Evolutionary conservation across 2,888 invertebrate species (phyloP).

Genomic region (Nemotelus nigrinus): DNA sequence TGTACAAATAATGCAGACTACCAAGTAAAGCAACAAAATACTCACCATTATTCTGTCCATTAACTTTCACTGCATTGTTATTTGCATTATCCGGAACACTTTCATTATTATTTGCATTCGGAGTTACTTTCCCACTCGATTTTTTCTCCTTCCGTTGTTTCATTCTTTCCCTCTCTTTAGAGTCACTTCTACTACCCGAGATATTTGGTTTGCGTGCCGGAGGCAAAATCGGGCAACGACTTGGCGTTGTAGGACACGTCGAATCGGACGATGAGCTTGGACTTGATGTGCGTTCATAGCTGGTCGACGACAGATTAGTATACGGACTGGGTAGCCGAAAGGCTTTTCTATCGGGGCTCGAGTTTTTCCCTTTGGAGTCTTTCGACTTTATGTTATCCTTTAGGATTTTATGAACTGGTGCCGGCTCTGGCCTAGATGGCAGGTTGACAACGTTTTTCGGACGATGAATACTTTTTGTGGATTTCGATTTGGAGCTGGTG

Average conservation of each 20-base stretch:
- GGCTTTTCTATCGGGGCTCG: conserved; percentile 44
- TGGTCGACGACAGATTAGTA: conserved; percentile 45
- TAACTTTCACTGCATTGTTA: conserved; percentile 28
- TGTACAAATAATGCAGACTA: too few species aligned
- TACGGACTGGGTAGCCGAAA: conserved; percentile 53
- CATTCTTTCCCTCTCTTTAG: background rate
- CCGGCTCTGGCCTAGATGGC: conserved; percentile 29
- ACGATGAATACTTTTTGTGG: conserved; percentile 39
- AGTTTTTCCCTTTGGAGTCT: conserved; percentile 43
- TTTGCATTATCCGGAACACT: conserved; percentile 27
- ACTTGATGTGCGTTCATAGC: conserved; percentile 50
- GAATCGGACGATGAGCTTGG: conserved; percentile 49
- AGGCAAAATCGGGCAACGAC: conserved; percentile 35
- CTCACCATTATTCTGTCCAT: conserved; percentile 41
- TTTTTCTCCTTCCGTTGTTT: conserved; percentile 8
- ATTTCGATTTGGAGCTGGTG: conserved; percentile 14
- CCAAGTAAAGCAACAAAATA: background rate
- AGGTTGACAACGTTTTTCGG: conserved; percentile 49
- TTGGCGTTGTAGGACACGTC: conserved; percentile 47
- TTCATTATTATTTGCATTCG: conserved; percentile 8
- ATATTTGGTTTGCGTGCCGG: conserved; percentile 27
- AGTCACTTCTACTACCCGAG: background rate
- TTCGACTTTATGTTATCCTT: conserved; percentile 47
- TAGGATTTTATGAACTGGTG: conserved; percentile 42
- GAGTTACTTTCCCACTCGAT: background rate